Evolutionary conservation across 2,888 invertebrate species (phyloP).

Genomic region (Brachylomia viminalis): DNA sequence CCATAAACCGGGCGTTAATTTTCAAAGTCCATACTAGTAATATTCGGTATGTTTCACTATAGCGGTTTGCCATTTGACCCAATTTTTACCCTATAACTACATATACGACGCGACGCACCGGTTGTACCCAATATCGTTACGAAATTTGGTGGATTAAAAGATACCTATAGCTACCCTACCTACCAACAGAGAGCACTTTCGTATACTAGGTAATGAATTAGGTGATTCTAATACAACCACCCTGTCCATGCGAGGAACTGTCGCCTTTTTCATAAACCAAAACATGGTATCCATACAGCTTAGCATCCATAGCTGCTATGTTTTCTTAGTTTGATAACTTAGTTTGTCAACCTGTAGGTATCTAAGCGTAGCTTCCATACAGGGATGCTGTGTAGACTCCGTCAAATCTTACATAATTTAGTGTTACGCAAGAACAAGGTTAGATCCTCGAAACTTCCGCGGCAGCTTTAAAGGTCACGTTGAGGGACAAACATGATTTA

Average conservation of each 20-base stretch:
- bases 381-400: not conserved
- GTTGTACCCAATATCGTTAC: not conserved
- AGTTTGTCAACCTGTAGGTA: not conserved
- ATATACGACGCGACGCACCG: not conserved
- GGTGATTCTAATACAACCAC: not conserved
- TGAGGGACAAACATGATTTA: constrained; percentile 76
- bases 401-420: constrained; percentile 3
- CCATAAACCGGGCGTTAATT: not conserved
- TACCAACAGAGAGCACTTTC: not conserved
- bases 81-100: constrained; percentile 2
- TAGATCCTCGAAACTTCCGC: constrained; percentile 41
- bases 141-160: not conserved
- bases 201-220: not conserved
- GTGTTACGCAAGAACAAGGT: constrained; percentile 41
- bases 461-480: constrained; percentile 73
- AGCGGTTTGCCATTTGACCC: constrained; percentile 1
- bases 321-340: not conserved
- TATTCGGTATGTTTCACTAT: not conserved
- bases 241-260: not conserved
- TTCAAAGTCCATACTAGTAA: not conserved
- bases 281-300: not conserved
- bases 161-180: not conserved
- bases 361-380: not conserved
- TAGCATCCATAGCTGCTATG: not conserved
- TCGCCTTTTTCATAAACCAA: not conserved